A percentile compares a stretch with the other conserved stretches of the same genome.
These are phyloP conservation scores for Lithophane leautieri DNA, from an alignment of 2,888 invertebrate species.

Conservation along the genomic window DNA sequence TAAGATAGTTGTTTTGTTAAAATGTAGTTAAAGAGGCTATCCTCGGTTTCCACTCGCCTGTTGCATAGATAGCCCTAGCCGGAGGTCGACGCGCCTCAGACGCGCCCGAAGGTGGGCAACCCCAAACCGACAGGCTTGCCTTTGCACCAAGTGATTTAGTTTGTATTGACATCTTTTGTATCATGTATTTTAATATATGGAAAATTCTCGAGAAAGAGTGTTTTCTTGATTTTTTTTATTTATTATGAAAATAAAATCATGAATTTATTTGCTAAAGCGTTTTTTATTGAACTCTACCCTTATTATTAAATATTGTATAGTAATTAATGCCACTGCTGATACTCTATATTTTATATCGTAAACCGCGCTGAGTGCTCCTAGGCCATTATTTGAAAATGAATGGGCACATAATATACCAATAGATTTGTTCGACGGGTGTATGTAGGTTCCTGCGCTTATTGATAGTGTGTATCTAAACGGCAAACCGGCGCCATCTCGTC, in stretches of 20 bases:
- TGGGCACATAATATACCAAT: no score
- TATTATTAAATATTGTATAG: no score
- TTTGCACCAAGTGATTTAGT: constrained; percentile 91
- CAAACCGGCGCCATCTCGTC: no score
- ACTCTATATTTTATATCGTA: background rate
- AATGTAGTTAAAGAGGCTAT: constrained; percentile 86
- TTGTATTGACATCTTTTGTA: constrained; percentile 90
- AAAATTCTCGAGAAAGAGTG: constrained; percentile 87
- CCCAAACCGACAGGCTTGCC: constrained; percentile 89
- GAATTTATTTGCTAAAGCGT: constrained; percentile 89
- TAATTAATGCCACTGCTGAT: background rate
- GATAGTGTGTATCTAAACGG: no score
- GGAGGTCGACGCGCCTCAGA: constrained; percentile 64
- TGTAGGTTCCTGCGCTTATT: no score
- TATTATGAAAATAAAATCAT: constrained; percentile 90
- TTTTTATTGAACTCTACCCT: constrained; percentile 68
- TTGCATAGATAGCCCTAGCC: constrained; percentile 81
- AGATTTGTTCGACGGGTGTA: no score
- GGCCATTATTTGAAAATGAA: background rate
- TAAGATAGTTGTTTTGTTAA: constrained; percentile 84
- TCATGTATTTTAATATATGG: constrained; percentile 89
- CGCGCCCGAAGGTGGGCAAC: constrained; percentile 73
- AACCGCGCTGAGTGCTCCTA: background rate
- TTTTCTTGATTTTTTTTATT: constrained; percentile 89
- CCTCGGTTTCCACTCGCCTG: constrained; percentile 88